Evolutionary conservation across 2,797 vertebrate species (phyloP).

Genomic region (Falco biarmicus): DNA sequence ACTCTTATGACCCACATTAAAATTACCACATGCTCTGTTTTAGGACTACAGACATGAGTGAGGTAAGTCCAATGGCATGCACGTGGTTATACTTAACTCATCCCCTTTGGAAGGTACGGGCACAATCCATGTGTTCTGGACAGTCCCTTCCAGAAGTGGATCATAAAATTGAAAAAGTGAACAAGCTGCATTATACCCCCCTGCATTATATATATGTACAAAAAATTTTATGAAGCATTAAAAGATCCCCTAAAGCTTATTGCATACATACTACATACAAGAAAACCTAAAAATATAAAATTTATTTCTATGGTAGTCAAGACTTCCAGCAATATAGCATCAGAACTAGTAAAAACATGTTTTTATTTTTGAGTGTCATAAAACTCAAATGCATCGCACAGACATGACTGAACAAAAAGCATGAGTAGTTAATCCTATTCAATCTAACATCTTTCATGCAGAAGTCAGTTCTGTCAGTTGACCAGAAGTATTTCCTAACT

Average conservation of each 20-base stretch:
- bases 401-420: slow-evolving; percentile 11
- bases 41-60: slow-evolving; percentile 28
- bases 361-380: slow-evolving; percentile 5
- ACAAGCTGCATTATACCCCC: not conserved
- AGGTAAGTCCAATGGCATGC: not conserved
- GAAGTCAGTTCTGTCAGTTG: not conserved
- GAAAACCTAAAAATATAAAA: not conserved
- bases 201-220: not conserved
- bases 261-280: not conserved
- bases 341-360: slow-evolving; percentile 18
- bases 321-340: not conserved
- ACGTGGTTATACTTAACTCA: slow-evolving; percentile 38
- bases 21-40: slow-evolving; percentile 39
- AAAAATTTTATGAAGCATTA: slow-evolving; percentile 11
- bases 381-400: not conserved
- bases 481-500: not conserved
- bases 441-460: not conserved
- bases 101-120: not conserved
- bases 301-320: not conserved
- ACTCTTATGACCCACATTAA: slow-evolving; percentile 16
- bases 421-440: not conserved
- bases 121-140: not conserved
- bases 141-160: not conserved
- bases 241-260: not conserved
- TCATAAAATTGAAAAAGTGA: not conserved